Base-by-base conservation (phyloP, 2,113 vertebrate genomes). In the Cavia porcellus region DNA sequence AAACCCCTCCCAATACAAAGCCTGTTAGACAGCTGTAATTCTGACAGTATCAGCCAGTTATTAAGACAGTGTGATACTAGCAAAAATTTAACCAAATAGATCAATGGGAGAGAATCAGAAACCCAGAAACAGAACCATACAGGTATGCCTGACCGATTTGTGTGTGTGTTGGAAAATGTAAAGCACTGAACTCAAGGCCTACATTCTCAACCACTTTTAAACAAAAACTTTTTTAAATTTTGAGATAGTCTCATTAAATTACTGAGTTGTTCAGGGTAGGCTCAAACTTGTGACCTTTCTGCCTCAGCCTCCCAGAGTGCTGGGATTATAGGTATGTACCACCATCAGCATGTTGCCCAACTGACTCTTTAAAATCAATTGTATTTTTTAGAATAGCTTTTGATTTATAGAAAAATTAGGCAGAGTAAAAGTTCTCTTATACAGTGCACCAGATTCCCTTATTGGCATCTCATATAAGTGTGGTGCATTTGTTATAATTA, bases 321-420 rank as follows among this genome's bases (percentile, higher is more conserved):
- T 80, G 77, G 15, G 3, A 80, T 80, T 52, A 19, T 3, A 52
- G 30, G 15, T 30, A 80, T 52, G 30, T 28, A 80, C 28, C 30
- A 35, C 77, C 15, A 20, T 86, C 52, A 55, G 32, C 47, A 77
- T 12, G 45, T 83, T 42, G 11, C 14, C 12, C 45, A 68, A 75
- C 15, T 75, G 17, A n/a, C 47, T 86, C 82, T 89, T 79, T 35
- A 25, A 6, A 85, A 92, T 4, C 84, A 20, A 86, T 3, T 93
- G 89, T 77, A 77, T 70, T 77, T 92, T 75, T 94, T 52, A 62
- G 42, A 74, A 47, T 32, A 64, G 47, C 70, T 84, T 94, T 93
- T n/a, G 8, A 62, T 70, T 92, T 95, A 83, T 4, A 83, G 74
- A 90, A 94, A 97, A 89, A 59, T 79, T 83, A 74, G 57, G 19